Evolutionary conservation across 2,113 vertebrate genomes (phyloP).

Genomic region (Rattus norvegicus): DNA sequence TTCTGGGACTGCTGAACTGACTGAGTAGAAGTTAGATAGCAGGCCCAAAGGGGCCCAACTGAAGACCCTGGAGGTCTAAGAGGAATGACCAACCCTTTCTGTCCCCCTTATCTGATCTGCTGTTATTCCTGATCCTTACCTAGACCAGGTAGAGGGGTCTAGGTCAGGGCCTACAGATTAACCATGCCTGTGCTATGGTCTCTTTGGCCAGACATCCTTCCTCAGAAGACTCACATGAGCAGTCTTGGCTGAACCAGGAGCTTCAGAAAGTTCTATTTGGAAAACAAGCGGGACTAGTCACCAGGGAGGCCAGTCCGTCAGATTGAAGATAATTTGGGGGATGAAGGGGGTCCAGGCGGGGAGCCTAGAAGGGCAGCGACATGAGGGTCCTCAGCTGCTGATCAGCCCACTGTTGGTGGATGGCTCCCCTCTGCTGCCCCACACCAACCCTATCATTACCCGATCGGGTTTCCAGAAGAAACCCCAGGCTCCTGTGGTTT

Average conservation of each 20-base stretch:
- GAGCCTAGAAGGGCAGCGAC: background rate
- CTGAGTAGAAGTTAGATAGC: background rate
- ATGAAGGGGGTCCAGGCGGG: too few species aligned
- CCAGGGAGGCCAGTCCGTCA: background rate
- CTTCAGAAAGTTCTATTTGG: background rate
- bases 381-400: background rate
- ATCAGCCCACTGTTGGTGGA: background rate
- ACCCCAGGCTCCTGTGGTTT: constrained; percentile 76
- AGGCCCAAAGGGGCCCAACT: background rate
- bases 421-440: background rate
- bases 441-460: constrained; percentile 74
- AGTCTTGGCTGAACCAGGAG: background rate
- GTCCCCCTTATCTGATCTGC: rapidly evolving
- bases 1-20: background rate
- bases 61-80: background rate
- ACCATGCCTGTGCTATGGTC: too few species aligned
- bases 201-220: background rate
- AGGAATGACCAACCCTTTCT: background rate
- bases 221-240: background rate
- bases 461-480: constrained; percentile 64
- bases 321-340: background rate
- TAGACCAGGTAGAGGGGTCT: background rate
- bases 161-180: too few species aligned
- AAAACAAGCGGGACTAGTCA: background rate
- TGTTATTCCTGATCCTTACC: background rate